These are phyloP conservation scores for Erpobdella octoculata DNA, from an alignment of 2,888 invertebrate genomes.

Conservation along the genomic window DNA sequence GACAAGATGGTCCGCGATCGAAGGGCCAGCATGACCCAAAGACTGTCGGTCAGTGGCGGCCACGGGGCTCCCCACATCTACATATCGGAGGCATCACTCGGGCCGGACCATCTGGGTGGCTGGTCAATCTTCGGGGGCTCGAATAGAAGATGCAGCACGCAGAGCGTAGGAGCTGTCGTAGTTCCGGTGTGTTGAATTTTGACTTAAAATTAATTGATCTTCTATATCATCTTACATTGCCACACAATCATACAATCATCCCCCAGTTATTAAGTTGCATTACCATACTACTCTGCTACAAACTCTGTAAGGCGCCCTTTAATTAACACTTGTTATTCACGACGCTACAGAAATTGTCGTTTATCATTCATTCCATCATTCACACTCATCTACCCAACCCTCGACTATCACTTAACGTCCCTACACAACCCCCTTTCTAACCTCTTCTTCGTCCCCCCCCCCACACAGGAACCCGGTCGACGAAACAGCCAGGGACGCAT, in stretches of 20 bases:
- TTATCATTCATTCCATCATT: too few relatives aligned
- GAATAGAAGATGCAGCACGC: slow-evolving; percentile 46
- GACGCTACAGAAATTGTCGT: too few relatives aligned
- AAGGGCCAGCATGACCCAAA: slow-evolving; percentile 35
- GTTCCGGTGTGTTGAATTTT: slow-evolving; percentile 43
- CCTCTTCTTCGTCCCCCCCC: not conserved
- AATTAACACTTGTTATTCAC: too few relatives aligned
- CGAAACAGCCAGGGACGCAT: slow-evolving; percentile 42
- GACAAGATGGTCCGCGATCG: slow-evolving; percentile 37
- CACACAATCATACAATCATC: too few relatives aligned
- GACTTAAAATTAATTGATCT: not conserved
- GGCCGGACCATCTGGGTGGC: slow-evolving; percentile 9
- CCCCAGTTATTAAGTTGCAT: too few relatives aligned
- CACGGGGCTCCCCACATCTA: slow-evolving; percentile 34
- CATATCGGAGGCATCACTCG: slow-evolving; percentile 38
- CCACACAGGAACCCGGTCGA: slow-evolving; percentile 41
- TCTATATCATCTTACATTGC: not conserved
- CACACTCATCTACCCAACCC: too few relatives aligned
- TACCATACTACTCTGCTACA: too few relatives aligned
- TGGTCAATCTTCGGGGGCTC: slow-evolving; percentile 34
- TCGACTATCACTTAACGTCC: too few relatives aligned
- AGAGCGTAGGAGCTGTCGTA: slow-evolving; percentile 47
- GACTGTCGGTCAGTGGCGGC: not conserved
- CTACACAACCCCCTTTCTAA: not conserved
- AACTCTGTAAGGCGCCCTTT: too few relatives aligned